Base-by-base conservation (phyloP, 1,140 invertebrate genomes). In the Papilio machaon region DNA sequence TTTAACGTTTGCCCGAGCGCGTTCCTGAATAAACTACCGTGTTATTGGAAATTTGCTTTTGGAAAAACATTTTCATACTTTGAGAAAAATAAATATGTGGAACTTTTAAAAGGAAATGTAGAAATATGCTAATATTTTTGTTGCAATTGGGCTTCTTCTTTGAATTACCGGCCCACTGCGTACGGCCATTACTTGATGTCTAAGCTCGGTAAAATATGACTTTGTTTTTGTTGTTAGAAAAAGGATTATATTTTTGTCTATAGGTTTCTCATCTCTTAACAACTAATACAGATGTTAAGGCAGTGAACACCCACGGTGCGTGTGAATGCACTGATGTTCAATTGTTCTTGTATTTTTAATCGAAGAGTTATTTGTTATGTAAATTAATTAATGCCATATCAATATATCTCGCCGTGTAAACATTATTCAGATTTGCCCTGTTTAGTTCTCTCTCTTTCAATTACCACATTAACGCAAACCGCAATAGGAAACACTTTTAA, bases 1-100 rank as follows among this genome's bases (percentile, higher is more conserved):
- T 70, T 70, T 70, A 35, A 70, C 35, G 64, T 70, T 70, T 70
- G 64, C 64, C 64, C 64, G 64, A 70, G 64, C 64, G 23, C 64
- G 30, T 70, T 70, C 64, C 30, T 70, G 64, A 70, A 70, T 70
- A 70, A 70, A 70, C 64, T 35, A 35, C 30, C 64, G 35, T 70
- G 64, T 70, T 70, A 70, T 70, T 70, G 64, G 64, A 70, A 70
- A 70, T 70, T 70, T 70, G 30, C 64, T 70, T 15, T 70, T 70
- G 35, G 64, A 70, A 11, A 15, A 70, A 70, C 64, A 70, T 70
- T 70, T 43, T 38, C 30, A 70, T 35, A 30, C 64, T 70, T 70
- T 38, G 23, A 70, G 64, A 38, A 70, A 35, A 35, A 30, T 23
- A 70, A 35, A 15, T 30, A 3, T 35, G 3, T 38, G 23, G 13